Evolutionary conservation across 92 coral and sea anemone genomes (phyloP), one percentile per base, ranked within the genome.

Genomic region (Heteractis magnifica): DNA sequence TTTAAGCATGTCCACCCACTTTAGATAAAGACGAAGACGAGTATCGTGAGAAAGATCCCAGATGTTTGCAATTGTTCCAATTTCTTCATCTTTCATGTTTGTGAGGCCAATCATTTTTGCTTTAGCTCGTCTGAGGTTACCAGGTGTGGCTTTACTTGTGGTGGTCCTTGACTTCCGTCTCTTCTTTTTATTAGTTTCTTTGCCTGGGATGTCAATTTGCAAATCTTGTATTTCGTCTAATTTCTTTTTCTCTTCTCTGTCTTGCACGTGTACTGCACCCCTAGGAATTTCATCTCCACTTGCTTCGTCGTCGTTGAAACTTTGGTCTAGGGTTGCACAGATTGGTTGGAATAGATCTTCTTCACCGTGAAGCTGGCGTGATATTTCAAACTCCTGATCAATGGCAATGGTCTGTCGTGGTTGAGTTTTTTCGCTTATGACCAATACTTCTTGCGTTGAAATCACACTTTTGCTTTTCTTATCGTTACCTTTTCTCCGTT

Each of bases 11-110:
- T 62, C 60, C 44, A 90, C 82, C 95, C 95, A 92, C 77, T 80
- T 68, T 23, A 88, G 90, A n/a, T 92, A 92, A 64, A 92, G 59
- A 51, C 92, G 84, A 65, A 86, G 68, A 13, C 96, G 91, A 49
- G 87, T 86, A 23, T 41, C 77, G n/a, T 79, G 77, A 55, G 81
- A 19, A 10, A 92, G 72, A 52, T 41, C n/a, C 96, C 96, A 92
- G 68, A 92, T 86, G 90, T 86, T 72, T 75, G 53, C 0, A 58
- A 82, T 84, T 3, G 0, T 23, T 49, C 19, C 72, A 65, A 85
- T 88, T 58, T 92, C 96, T 15, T 82, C 83, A 19, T 79, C 86
- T 0, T 76, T 49, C 92, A 90, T 87, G 49, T 62, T 56, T 60
- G 77, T 56, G 49, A 73, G 77, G 8, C 51, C 82, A 51, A 60